Base-by-base conservation (phyloP, 1,140 invertebrate genomes). In the Drosophila tani region DNA sequence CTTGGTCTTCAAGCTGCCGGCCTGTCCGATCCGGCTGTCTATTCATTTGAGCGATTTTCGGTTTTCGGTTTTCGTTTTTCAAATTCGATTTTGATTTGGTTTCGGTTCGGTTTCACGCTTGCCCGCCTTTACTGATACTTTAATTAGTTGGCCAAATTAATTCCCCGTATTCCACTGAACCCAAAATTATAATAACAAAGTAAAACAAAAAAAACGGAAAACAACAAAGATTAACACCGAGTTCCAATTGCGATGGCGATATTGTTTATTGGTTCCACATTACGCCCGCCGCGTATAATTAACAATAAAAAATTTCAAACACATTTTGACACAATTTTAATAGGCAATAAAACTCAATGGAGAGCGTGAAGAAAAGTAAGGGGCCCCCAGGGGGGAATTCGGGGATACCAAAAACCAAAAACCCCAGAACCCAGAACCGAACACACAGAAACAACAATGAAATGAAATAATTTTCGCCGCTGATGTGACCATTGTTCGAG, bases 321-420 rank as follows among this genome's bases (percentile, higher is more conserved):
- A 88, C 85, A 88, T 90, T 88, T 90, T 88, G 84, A 88, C 84
- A 88, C 84, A 88, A 90, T 88, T 88, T 88, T 88, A 88, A 88
- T 88, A 78, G 84, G 78, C 85, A 81, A 87, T 88, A 88, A 87
- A 87, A 74, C 55, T 32, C 46, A 64, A 67, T 71, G 59, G 75
- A 51, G 73, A 57, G 55, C 66, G 29, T 27, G 50, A 35, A 63
- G 27, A 40, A 38, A 27, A 24, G 2, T 0, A 38, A n/a, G 19
- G 7, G n/a, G 12, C 15, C 15, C 24, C 5, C 12, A 3, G 59
- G 32, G 29, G 29, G 29, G 29, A 32, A 32, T 32, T 32, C 29
- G 29, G 29, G 29, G 29, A 32, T 32, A 32, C 29, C 15, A 55
- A 43, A 45, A 46, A 24, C 11, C 70, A 59, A 50, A 45, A 74